These are phyloP conservation scores for Microtus montanus DNA, from an alignment of 2,113 vertebrate species.

Conservation along the genomic window DNA sequence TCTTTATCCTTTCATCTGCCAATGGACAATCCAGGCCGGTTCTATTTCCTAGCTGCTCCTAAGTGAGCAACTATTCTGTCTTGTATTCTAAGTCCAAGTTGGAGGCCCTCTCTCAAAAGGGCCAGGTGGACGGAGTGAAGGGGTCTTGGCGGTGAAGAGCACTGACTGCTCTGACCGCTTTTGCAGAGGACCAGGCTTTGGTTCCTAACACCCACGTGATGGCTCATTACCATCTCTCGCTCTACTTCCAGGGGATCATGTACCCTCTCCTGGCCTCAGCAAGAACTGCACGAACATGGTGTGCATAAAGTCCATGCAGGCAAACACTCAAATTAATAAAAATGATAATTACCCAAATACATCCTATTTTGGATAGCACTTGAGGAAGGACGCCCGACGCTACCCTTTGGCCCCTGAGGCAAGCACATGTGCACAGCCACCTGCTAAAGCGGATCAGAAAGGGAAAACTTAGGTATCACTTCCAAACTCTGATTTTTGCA, in stretches of 20 bases:
- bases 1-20: not conserved
- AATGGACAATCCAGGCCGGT: not conserved
- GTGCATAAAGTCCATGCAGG: not conserved
- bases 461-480: not conserved
- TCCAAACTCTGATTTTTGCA: conserved; percentile 57
- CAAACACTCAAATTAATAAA: not conserved
- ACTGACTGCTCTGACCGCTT: not conserved
- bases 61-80: not conserved
- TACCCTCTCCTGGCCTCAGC: not conserved
- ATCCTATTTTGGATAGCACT: not conserved
- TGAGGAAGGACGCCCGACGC: not conserved
- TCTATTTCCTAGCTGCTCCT: not conserved
- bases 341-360: not conserved
- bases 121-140: not conserved
- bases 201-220: not conserved
- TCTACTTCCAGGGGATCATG: not conserved
- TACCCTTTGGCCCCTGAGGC: not conserved
- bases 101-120: not conserved
- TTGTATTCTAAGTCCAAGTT: not conserved
- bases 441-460: not conserved
- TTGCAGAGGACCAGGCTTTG: not conserved
- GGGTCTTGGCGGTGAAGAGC: not conserved
- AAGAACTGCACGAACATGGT: not conserved
- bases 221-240: not conserved
- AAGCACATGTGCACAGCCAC: not conserved